These are phyloP conservation scores for Gonioctena quinquepunctata DNA, from an alignment of 1,140 invertebrate genomes.

Conservation along the genomic window DNA sequence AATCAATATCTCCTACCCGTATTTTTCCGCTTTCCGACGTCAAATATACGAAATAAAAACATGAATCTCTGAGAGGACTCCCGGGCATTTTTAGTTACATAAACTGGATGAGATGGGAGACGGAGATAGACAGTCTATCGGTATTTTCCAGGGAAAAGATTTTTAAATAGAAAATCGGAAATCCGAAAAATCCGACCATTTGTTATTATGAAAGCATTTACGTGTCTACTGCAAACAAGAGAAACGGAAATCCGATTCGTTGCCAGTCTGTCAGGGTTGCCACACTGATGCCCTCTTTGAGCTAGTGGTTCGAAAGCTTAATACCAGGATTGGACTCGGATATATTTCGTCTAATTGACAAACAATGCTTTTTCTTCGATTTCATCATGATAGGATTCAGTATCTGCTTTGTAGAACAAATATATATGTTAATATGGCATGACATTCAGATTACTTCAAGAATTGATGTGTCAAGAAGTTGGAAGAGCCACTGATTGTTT, in stretches of 20 bases:
- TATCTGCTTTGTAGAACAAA: no score
- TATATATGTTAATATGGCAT: no score
- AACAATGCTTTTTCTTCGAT: no score
- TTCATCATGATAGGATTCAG: no score
- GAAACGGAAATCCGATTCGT: not conserved
- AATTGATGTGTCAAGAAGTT: no score
- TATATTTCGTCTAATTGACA: no score
- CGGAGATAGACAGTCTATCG: not conserved
- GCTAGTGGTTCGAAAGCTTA: slow-evolving; percentile 97
- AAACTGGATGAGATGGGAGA: not conserved
- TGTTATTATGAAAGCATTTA: slow-evolving; percentile 13
- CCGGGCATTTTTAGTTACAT: not conserved
- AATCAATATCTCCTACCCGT: not conserved
- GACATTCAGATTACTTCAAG: no score
- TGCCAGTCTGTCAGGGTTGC: slow-evolving; percentile 64
- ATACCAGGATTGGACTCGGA: slow-evolving; percentile 41
- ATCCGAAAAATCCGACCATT: slow-evolving; percentile 16
- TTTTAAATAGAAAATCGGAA: slow-evolving; percentile 13
- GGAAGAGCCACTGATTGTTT: no score
- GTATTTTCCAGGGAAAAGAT: not conserved
- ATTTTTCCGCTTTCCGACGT: no score
- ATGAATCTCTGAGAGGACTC: not conserved
- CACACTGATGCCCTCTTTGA: slow-evolving; percentile 98
- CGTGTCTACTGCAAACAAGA: slow-evolving; percentile 11
- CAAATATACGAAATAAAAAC: not conserved